phyloP scores from a whole-genome alignment of 2,888 invertebrate genomes.

The Chironomus tentans region DNA sequence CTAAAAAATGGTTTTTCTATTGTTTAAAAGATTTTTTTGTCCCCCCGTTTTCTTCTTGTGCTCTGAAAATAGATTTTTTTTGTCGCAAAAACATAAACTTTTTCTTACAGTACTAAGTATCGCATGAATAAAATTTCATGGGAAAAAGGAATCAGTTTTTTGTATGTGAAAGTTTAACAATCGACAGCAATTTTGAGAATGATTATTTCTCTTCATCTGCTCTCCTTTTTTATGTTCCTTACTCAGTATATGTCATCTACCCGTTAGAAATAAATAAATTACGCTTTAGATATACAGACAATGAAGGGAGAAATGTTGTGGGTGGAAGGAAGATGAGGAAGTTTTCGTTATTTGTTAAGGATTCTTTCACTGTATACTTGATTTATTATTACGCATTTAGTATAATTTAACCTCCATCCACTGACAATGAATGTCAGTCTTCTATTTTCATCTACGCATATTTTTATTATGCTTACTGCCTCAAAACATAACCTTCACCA shows the following conservation, averaged over 20 bases:
- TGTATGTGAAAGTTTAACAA: not conserved
- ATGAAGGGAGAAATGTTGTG: too few species aligned
- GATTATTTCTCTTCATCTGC: not conserved
- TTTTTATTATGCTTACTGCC: too few species aligned
- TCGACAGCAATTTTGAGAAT: not conserved
- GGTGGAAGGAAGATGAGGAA: not conserved
- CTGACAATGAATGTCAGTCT: too few species aligned
- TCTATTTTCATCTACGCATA: too few species aligned
- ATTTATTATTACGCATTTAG: not conserved
- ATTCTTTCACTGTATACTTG: not conserved
- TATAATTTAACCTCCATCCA: not conserved
- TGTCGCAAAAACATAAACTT: not conserved
- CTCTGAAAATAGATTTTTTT: not conserved
- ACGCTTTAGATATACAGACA: too few species aligned
- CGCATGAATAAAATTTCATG: not conserved
- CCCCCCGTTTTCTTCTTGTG: not conserved
- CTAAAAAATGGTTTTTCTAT: not conserved
- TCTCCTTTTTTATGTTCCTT: not conserved
- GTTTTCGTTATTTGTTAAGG: not conserved
- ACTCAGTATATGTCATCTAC: not conserved
- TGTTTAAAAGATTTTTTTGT: not conserved
- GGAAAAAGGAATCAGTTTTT: too few species aligned
- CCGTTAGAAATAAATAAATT: not conserved
- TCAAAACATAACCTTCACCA: too few species aligned
- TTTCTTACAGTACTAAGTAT: not conserved